Conservation (phyloP, 2,113 vertebrate species). For the Rhinolophus sinicus region DNA sequence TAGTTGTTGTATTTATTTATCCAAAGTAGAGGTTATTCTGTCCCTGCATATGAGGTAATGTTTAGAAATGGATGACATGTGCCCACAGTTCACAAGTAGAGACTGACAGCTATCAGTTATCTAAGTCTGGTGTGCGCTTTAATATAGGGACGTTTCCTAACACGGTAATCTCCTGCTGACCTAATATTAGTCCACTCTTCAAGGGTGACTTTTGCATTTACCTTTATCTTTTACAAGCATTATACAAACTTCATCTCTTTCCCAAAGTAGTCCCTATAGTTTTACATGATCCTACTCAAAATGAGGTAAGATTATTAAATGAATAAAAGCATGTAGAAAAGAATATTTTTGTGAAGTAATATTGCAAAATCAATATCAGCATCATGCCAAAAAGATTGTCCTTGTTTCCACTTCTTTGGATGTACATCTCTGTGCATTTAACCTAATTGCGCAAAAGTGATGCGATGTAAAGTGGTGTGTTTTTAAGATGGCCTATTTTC, state of each 20-base stretch:
- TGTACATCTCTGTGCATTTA: conserved; percentile 46
- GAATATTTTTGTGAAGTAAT: not conserved
- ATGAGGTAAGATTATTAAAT: conserved; percentile 28
- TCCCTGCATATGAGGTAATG: not conserved
- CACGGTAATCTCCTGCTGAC: not conserved
- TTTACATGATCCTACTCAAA: not conserved
- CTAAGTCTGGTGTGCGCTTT: not conserved
- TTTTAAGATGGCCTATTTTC: conserved; percentile 39
- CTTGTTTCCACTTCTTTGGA: not conserved
- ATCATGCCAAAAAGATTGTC: not conserved
- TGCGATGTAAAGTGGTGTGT: not conserved
- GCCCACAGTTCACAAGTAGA: not conserved
- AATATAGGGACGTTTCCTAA: not conserved
- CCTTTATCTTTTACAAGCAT: conserved; percentile 25
- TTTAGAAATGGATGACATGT: not conserved
- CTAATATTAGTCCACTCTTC: not conserved
- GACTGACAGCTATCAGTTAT: not conserved
- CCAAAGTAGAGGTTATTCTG: not conserved
- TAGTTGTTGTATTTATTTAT: not conserved
- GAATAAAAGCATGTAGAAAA: conserved; percentile 19
- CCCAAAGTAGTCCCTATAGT: not conserved
- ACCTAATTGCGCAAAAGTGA: conserved; percentile 60
- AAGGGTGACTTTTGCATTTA: not conserved
- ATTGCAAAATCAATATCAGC: not conserved
- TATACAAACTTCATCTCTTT: not conserved